Percentiles rank a stretch among this genome's conserved stretches.
phyloP scores from a whole-genome alignment of 2,888 invertebrate species.

The Eupithecia insigniata region DNA sequence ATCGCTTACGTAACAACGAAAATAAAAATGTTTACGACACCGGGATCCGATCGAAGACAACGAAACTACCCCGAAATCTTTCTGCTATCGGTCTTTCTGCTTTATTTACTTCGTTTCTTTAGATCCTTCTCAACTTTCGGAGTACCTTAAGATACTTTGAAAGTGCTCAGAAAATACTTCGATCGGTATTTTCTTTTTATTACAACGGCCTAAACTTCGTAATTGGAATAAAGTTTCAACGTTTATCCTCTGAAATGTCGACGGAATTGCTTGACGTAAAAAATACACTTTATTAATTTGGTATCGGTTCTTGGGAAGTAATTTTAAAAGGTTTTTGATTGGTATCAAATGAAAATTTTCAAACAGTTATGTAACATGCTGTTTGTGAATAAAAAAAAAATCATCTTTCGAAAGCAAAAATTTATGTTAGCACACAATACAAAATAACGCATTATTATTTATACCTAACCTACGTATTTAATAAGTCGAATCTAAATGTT shows the following conservation, averaged over 20 bases:
- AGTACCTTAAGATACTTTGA: slow-evolving; percentile 9
- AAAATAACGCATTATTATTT: too few species aligned
- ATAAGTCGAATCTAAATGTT: too few species aligned
- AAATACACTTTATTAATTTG: slow-evolving; percentile 3
- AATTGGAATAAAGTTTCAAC: slow-evolving; percentile 32
- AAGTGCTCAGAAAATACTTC: slow-evolving; percentile 15
- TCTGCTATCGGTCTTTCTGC: slow-evolving; percentile 10
- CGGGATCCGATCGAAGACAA: slow-evolving; percentile 9
- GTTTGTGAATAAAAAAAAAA: too few species aligned
- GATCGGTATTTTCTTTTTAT: slow-evolving; percentile 26
- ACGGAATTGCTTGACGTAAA: slow-evolving; percentile 19
- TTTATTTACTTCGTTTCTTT: slow-evolving; percentile 23
- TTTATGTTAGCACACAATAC: too few species aligned
- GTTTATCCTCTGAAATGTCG: slow-evolving; percentile 15
- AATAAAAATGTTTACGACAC: slow-evolving; percentile 26
- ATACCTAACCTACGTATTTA: too few species aligned
- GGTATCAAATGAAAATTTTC: background rate
- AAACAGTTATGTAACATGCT: background rate
- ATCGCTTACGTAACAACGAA: slow-evolving; percentile 16
- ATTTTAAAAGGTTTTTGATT: background rate
- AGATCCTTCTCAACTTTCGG: slow-evolving; percentile 18
- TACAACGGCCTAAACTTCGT: slow-evolving; percentile 25
- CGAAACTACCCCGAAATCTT: slow-evolving; percentile 14
- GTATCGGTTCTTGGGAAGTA: background rate
- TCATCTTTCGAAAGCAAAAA: too few species aligned